Base-by-base conservation (phyloP, 1,140 invertebrate genomes). In the Physella acuta region DNA sequence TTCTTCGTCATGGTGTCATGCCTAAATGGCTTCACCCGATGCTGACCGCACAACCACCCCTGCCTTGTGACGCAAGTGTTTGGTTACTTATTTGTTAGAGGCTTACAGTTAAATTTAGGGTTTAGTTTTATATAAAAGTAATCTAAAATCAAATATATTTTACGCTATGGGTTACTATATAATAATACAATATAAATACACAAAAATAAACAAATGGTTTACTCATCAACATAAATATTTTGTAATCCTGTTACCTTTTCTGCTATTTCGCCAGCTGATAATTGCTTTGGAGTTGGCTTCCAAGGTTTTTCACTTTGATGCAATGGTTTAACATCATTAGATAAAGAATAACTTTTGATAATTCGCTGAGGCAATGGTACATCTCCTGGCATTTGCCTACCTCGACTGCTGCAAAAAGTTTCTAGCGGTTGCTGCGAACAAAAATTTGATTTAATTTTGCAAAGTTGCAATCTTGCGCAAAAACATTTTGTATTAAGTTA, bases 241-340 rank as follows among this genome's bases (percentile, higher is more conserved):
- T 8, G 26, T 16, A 55, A 16, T 20, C 39, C 8, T 11, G 11
- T 4, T 11, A 59, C 66, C 66, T 68, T 68, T 24, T 59, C 39
- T 33, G 52, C 0, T 24, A 56, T 16, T 36, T 66, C 64, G 14
- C 64, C 64, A 56, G 64, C 20, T 17, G 31, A 30, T n/a, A 24
- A 2, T 20, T 59, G 55, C 31, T 60, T 60, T 5, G 8, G 34
- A 4, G 55, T 30, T 2, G 66, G 39, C 37, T 68, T 68, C 66
- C 66, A 68, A 1, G 66, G 66, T 33, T 68, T 59, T 33, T 68
- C 66, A 34, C 66, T 68, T 26, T 68, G 66, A 28, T 68, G 66
- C 28, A 68, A 39, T 2, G 37, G 55, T 36, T 68, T 68, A 14
- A 33, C 56, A 60, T 58, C 39, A 20, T 37, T 37, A 17, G 33